Conservation (phyloP, 2,797 vertebrate genomes). For the Malacoraja senta region DNA sequence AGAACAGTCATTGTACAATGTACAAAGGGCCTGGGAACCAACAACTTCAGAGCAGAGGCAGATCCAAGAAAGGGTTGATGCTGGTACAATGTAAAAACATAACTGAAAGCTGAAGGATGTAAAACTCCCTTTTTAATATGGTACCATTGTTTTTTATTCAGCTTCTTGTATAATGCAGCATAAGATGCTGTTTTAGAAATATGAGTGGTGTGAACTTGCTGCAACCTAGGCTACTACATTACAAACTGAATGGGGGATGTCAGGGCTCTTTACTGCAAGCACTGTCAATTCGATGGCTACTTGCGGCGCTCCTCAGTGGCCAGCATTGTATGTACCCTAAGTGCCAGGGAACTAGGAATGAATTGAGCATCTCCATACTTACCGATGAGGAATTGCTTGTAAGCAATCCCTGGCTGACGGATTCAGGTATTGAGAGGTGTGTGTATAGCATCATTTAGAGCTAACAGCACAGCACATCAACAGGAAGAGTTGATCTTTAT, state of each 20-base stretch:
- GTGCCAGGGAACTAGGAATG: not conserved
- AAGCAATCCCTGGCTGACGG: not conserved
- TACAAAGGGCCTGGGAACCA: not conserved
- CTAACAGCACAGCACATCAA: too few relatives aligned
- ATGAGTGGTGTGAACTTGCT: not conserved
- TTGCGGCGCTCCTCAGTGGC: constrained; percentile 36
- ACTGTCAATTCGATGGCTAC: not conserved
- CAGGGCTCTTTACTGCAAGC: constrained; percentile 31
- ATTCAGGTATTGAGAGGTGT: too few relatives aligned
- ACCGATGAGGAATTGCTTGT: not conserved
- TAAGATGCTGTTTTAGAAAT: not conserved
- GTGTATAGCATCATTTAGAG: too few relatives aligned
- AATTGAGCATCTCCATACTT: not conserved
- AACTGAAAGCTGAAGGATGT: not conserved
- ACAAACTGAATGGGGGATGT: constrained; percentile 42
- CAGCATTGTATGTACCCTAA: not conserved
- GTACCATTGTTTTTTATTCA: not conserved
- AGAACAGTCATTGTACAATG: not conserved
- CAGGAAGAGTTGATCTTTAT: too few relatives aligned
- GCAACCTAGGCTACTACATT: not conserved
- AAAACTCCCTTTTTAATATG: not conserved
- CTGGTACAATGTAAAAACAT: not conserved
- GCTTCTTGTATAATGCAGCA: not conserved
- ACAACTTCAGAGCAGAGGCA: not conserved
- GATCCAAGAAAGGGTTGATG: not conserved